These are phyloP conservation scores for Triplophysa rosa DNA, from an alignment of 2,113 vertebrate species.

Conservation along the genomic window DNA sequence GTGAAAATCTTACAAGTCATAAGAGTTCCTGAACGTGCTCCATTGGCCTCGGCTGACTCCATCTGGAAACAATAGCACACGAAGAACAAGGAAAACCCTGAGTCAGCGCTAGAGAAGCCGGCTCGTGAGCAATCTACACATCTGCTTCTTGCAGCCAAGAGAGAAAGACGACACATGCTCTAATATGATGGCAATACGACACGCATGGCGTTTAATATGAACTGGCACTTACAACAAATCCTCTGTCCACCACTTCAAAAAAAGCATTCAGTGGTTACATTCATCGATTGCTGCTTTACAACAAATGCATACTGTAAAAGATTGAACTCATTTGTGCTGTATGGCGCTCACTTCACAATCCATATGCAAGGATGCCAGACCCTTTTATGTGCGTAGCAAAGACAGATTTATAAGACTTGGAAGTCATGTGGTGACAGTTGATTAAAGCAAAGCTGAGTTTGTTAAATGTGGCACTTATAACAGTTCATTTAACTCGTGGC, in stretches of 20 bases:
- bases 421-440: not conserved
- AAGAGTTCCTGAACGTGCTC: slow-evolving; percentile 35
- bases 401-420: slow-evolving; percentile 19
- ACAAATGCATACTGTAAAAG: slow-evolving; percentile 9
- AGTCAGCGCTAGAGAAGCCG: slow-evolving; percentile 35
- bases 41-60: slow-evolving; percentile 40
- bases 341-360: not conserved
- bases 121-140: slow-evolving; percentile 13
- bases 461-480: slow-evolving; percentile 18
- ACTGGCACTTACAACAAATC: not conserved
- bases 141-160: slow-evolving; percentile 5
- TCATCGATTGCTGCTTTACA: slow-evolving; percentile 1
- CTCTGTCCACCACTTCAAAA: not conserved
- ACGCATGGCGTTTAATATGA: not conserved
- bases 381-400: slow-evolving; percentile 12
- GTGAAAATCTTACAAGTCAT: slow-evolving; percentile 37
- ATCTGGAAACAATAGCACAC: slow-evolving; percentile 55
- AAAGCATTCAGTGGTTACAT: slow-evolving; percentile 13
- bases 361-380: not conserved
- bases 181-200: slow-evolving; percentile 1
- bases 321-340: slow-evolving; percentile 2
- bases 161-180: slow-evolving; percentile 3
- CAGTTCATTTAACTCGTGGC: slow-evolving; percentile 5
- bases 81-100: slow-evolving; percentile 39
- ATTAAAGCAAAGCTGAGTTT: slow-evolving; percentile 2